Base-by-base conservation (phyloP, 2,113 vertebrate species). In the Thamnaconus septentrionalis region DNA sequence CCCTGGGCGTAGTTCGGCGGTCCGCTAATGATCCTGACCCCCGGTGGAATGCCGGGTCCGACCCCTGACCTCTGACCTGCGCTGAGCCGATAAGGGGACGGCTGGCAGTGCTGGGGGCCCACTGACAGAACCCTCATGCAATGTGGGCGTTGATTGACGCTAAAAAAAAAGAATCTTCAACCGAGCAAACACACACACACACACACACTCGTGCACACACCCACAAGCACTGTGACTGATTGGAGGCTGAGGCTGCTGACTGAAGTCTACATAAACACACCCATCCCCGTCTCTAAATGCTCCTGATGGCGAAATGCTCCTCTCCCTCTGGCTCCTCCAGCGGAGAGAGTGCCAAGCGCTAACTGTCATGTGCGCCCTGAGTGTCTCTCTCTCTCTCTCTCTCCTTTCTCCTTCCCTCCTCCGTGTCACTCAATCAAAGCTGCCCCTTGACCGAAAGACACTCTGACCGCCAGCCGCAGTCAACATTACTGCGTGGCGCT, bases 31-130 rank as follows among this genome's bases (percentile, higher is more conserved):
- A 58, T 70, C 52, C 66, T 49, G 66, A 74, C 66, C 78, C 31
- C 55, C 31, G 70, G 6, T 66, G 80, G 87, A 85, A 83, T 87
- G 76, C 58, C 61, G 69, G 56, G 58, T 69, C 50, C 66, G 78
- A 73, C 79, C 82, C 59, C 47, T 41, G 71, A 79, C 81, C 72
- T 69, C 39, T 81, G 10, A 77, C 80, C 80, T 53, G 63, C 41
- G 48, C 3, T 1, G 44, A 12, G 59, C 49, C 54, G 76, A 86
- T 86, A 89, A 72, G 69, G 18, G 56, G 60, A 46, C 59, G 53
- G 40, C 58, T 75, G 70, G 68, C 9, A 51, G 69, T n/a, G 77
- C 78, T 75, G 71, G 68, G 46, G 5, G 46, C 75, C 60, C 66
- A 44, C 71, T 58, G 62, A 56, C 60, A 47, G 67, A 5, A 4